A percentile compares a stretch with the other conserved stretches of the same genome.
Conservation (phyloP, 2,888 invertebrate species). For the Megastigmus dorsalis region DNA sequence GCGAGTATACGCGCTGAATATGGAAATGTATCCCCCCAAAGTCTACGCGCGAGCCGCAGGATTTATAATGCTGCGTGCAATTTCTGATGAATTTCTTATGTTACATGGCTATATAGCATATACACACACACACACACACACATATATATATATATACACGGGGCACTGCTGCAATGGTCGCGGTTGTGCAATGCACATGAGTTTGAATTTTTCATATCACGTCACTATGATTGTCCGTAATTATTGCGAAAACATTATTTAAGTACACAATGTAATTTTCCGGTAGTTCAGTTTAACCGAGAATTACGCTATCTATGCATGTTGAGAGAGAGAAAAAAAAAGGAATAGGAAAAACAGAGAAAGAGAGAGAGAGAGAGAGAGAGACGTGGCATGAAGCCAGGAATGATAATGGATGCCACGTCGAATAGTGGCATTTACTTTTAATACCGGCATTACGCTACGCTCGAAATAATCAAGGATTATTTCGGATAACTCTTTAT, state of each 20-base stretch:
- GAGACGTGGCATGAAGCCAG: background rate
- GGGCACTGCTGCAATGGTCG: background rate
- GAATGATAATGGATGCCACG: background rate
- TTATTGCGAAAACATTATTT: constrained; percentile 46
- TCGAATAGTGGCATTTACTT: background rate
- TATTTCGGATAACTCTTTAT: background rate
- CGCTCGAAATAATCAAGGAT: constrained; percentile 3
- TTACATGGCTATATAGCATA: no score
- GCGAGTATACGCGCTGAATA: constrained; percentile 13
- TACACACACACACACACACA: no score
- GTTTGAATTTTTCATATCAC: constrained; percentile 36
- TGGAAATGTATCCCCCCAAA: no score
- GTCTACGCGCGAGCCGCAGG: no score
- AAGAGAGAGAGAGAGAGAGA: background rate
- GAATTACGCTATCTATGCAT: background rate
- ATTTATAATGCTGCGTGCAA: no score
- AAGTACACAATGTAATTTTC: constrained; percentile 46
- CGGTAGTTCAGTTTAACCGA: constrained; percentile 23
- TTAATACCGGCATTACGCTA: background rate
- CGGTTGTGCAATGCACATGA: constrained; percentile 19
- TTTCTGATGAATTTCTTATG: no score
- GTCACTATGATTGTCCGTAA: constrained; percentile 11
- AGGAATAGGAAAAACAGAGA: background rate
- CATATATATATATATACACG: background rate
- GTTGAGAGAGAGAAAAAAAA: background rate